A percentile compares a stretch with the other conserved stretches of the same genome.
These are phyloP conservation scores for Drosophila orosa DNA, from an alignment of 1,140 invertebrate species.

Conservation along the genomic window DNA sequence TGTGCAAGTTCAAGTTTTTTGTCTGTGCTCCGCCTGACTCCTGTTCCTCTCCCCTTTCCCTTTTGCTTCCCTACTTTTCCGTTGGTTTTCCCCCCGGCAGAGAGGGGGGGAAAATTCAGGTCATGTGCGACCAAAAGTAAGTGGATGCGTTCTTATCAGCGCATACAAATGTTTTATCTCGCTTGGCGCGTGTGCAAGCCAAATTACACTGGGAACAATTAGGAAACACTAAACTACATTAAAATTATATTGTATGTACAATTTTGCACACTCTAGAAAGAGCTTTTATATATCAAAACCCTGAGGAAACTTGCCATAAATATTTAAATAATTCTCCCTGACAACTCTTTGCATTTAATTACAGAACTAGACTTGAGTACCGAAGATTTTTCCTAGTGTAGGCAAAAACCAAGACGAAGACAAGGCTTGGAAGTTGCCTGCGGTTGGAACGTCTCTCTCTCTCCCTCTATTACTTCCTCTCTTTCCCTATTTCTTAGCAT, in stretches of 20 bases:
- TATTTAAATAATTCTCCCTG: no score
- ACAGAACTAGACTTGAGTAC: accelerated
- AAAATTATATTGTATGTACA: no score
- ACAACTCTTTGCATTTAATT: neutral
- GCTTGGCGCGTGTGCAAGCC: slow-evolving; percentile 68
- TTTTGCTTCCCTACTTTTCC: neutral
- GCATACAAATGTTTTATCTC: slow-evolving; percentile 82
- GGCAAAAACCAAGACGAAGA: neutral
- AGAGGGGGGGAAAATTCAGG: slow-evolving; percentile 65
- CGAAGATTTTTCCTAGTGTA: slow-evolving; percentile 8
- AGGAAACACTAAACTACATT: no score
- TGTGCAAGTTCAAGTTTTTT: slow-evolving; percentile 73
- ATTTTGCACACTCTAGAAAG: no score
- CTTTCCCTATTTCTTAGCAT: slow-evolving; percentile 1
- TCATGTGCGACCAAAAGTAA: slow-evolving; percentile 81
- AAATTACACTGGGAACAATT: slow-evolving; percentile 4
- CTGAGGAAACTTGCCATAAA: no score
- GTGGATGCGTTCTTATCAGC: slow-evolving; percentile 81
- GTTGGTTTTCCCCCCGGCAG: slow-evolving; percentile 10
- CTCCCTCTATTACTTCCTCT: slow-evolving; percentile 1
- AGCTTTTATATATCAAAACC: no score
- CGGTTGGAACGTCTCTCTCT: slow-evolving; percentile 22
- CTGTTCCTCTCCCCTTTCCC: neutral
- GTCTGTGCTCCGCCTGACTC: slow-evolving; percentile 33
- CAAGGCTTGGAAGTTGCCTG: slow-evolving; percentile 28